These are phyloP conservation scores for Maniola jurtina DNA, from an alignment of 1,140 invertebrate species.

Conservation along the genomic window DNA sequence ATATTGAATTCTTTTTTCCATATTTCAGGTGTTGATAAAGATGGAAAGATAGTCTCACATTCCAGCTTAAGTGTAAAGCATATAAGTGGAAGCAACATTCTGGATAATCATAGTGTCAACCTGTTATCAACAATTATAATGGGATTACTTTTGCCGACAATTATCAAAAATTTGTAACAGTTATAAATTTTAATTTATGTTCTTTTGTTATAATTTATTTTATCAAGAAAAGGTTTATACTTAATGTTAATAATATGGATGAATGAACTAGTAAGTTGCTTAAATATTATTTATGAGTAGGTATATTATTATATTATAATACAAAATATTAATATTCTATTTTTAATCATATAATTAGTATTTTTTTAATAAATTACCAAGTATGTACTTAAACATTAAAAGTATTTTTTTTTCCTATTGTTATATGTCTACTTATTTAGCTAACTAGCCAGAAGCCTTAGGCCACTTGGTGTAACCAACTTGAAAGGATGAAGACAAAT, in stretches of 20 bases:
- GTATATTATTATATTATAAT: too few species aligned
- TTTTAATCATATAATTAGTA: not conserved
- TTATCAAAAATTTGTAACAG: slow-evolving; percentile 84
- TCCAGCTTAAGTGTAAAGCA: slow-evolving; percentile 86
- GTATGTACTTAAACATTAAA: not conserved
- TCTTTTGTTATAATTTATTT: not conserved
- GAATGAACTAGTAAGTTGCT: not conserved
- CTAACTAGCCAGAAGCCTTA: too few species aligned
- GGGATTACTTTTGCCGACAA: slow-evolving; percentile 84
- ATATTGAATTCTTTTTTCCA: slow-evolving; percentile 17
- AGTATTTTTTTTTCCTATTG: not conserved
- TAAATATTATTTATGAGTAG: too few species aligned
- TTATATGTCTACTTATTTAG: too few species aligned
- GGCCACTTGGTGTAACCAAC: too few species aligned
- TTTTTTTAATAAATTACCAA: not conserved
- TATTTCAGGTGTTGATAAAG: slow-evolving; percentile 84
- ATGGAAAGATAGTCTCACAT: slow-evolving; percentile 86
- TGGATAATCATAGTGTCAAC: slow-evolving; percentile 96
- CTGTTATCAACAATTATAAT: slow-evolving; percentile 89
- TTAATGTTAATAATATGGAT: not conserved
- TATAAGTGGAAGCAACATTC: slow-evolving; percentile 86
- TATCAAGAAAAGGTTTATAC: not conserved
- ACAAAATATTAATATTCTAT: too few species aligned
- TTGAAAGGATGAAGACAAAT: too few species aligned
- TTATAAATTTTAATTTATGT: not conserved